These are phyloP conservation scores for Ennomos quercinarius DNA, from an alignment of 2,888 invertebrate genomes.

Conservation along the genomic window DNA sequence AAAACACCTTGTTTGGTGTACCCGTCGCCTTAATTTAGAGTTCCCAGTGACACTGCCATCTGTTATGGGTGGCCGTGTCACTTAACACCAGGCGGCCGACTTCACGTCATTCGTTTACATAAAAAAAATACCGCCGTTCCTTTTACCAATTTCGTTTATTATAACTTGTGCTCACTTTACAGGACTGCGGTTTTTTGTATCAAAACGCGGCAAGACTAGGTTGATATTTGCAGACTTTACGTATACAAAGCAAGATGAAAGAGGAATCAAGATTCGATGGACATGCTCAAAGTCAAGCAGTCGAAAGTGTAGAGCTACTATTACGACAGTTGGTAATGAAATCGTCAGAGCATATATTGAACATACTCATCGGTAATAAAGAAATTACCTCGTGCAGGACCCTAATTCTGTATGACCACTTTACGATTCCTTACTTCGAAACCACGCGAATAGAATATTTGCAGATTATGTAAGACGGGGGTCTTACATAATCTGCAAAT, in stretches of 20 bases:
- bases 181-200: slow-evolving; percentile 9
- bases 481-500: no score
- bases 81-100: no score
- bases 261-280: slow-evolving; percentile 16
- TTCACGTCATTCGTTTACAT: no score
- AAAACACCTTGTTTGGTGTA: no score
- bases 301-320: slow-evolving; percentile 11
- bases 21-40: no score
- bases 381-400: no score
- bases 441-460: no score
- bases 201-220: slow-evolving; percentile 7
- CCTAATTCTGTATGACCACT: no score
- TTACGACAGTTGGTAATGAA: slow-evolving; percentile 3
- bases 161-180: neutral
- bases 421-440: no score
- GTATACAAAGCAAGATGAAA: slow-evolving; percentile 4
- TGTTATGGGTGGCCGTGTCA: no score
- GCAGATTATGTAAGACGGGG: no score
- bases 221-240: slow-evolving; percentile 3
- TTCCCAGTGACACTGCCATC: no score
- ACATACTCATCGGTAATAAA: slow-evolving; percentile 5
- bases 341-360: slow-evolving; percentile 10
- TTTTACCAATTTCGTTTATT: neutral
- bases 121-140: neutral
- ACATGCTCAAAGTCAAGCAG: slow-evolving; percentile 18